A percentile compares a stretch with the other conserved stretches of the same genome.
Conservation (phyloP, 2,888 invertebrate genomes). For the Agrotis segetum region DNA sequence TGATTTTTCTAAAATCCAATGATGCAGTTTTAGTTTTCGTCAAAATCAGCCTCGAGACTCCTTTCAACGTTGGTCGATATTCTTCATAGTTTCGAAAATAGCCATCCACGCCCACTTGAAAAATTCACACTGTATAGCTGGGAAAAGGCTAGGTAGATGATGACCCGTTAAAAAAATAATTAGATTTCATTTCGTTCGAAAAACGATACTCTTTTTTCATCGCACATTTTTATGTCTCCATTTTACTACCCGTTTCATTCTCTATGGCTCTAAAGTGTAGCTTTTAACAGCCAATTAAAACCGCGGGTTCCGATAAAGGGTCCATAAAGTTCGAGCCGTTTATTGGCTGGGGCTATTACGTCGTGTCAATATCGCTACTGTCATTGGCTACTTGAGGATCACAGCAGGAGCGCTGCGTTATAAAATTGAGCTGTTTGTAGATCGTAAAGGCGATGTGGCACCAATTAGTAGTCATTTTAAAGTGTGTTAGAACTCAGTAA, state of each 20-base stretch:
- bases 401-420: slow-evolving; percentile 28
- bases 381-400: slow-evolving; percentile 35
- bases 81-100: too few relatives aligned
- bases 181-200: slow-evolving; percentile 17
- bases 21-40: too few relatives aligned
- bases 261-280: slow-evolving; percentile 35
- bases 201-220: not conserved
- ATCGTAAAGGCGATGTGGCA: slow-evolving; percentile 22
- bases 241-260: slow-evolving; percentile 35
- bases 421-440: slow-evolving; percentile 29
- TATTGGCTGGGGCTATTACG: slow-evolving; percentile 47
- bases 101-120: too few relatives aligned
- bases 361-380: slow-evolving; percentile 39
- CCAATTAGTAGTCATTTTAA: slow-evolving; percentile 25
- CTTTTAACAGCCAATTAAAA: slow-evolving; percentile 53
- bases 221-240: slow-evolving; percentile 9
- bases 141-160: too few relatives aligned
- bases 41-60: too few relatives aligned
- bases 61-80: too few relatives aligned
- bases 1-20: too few relatives aligned
- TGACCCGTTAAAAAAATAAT: slow-evolving; percentile 10
- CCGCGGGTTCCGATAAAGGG: slow-evolving; percentile 35
- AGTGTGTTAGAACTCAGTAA: slow-evolving; percentile 14
- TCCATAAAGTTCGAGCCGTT: slow-evolving; percentile 39
- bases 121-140: too few relatives aligned